Conservation (phyloP, 2,888 invertebrate genomes). For the Druceiella hillmani region DNA sequence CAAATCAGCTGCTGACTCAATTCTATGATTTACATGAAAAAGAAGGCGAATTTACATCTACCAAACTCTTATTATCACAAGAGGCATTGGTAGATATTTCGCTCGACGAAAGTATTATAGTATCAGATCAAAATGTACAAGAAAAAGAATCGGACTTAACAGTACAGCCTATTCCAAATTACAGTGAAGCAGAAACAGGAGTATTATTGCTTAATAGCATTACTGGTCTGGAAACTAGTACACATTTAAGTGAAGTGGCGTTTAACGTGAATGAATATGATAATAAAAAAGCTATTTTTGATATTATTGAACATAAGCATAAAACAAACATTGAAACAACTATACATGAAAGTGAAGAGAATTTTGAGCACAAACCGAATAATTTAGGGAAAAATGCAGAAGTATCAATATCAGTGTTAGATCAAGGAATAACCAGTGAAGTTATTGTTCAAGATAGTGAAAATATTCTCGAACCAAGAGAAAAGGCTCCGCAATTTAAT, state of each 20-base stretch:
- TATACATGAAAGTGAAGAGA: conserved; percentile 54
- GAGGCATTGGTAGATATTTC: conserved; percentile 55
- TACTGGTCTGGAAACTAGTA: conserved; percentile 54
- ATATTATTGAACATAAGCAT: conserved; percentile 57
- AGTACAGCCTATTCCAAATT: conserved; percentile 31
- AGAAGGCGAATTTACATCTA: conserved; percentile 56
- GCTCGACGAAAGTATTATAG: conserved; percentile 54
- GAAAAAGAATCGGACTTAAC: conserved; percentile 61
- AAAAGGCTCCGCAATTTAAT: conserved; percentile 43
- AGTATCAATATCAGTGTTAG: conserved; percentile 48
- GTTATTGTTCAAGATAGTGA: conserved; percentile 64
- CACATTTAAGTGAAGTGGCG: conserved; percentile 60
- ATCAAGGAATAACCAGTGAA: conserved; percentile 52
- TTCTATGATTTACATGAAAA: conserved; percentile 62
- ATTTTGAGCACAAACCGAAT: conserved; percentile 40
- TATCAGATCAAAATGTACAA: conserved; percentile 51
- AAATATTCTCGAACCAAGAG: conserved; percentile 46
- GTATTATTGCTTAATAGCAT: conserved; percentile 47
- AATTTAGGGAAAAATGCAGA: conserved; percentile 41
- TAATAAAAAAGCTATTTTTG: conserved; percentile 53
- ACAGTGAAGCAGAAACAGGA: conserved; percentile 35
- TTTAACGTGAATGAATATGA: conserved; percentile 43
- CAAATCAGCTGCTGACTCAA: conserved; percentile 60
- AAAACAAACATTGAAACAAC: conserved; percentile 53
- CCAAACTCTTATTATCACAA: conserved; percentile 56